Evolutionary conservation across 1,140 invertebrate genomes (phyloP).

Genomic region (Zaprionus africanus): DNA sequence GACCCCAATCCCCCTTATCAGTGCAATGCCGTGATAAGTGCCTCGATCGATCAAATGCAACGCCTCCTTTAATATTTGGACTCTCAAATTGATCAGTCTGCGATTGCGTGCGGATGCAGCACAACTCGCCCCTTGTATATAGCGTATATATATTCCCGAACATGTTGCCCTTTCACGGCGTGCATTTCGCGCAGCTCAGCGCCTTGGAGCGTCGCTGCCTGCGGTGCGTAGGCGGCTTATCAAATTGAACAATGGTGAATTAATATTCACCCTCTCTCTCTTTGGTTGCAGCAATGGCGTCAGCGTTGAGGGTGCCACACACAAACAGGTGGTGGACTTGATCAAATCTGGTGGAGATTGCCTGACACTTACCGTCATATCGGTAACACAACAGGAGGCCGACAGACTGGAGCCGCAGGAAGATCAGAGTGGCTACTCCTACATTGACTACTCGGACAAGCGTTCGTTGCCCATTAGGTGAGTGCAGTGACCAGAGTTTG

Average conservation of each 20-base stretch:
- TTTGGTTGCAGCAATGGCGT: constrained; percentile 92
- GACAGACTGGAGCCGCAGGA: constrained; percentile 94
- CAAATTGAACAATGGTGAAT: not conserved
- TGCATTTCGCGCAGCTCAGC: constrained; percentile 66
- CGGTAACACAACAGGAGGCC: constrained; percentile 95
- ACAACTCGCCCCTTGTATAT: not conserved
- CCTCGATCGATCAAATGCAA: constrained; percentile 30
- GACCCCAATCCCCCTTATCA: constrained; percentile 69
- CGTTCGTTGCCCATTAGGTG: constrained; percentile 95
- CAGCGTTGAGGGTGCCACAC: constrained; percentile 99
- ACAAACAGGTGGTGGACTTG: constrained; percentile 99
- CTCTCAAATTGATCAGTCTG: constrained; percentile 24
- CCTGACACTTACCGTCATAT: constrained; percentile 97
- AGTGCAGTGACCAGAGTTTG: constrained; percentile 4
- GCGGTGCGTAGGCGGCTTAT: constrained; percentile 40
- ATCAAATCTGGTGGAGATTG: constrained; percentile 99
- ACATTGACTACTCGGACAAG: constrained; percentile 99
- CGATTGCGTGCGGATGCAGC: not conserved
- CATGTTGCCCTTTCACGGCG: constrained; percentile 75
- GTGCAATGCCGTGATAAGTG: constrained; percentile 6
- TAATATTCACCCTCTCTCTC: not conserved
- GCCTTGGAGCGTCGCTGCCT: constrained; percentile 58
- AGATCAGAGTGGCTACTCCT: constrained; percentile 93
- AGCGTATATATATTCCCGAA: not conserved
- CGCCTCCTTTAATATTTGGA: constrained; percentile 10